Conservation (phyloP, 1,140 invertebrate genomes). For the Kradibia gibbosae region DNA sequence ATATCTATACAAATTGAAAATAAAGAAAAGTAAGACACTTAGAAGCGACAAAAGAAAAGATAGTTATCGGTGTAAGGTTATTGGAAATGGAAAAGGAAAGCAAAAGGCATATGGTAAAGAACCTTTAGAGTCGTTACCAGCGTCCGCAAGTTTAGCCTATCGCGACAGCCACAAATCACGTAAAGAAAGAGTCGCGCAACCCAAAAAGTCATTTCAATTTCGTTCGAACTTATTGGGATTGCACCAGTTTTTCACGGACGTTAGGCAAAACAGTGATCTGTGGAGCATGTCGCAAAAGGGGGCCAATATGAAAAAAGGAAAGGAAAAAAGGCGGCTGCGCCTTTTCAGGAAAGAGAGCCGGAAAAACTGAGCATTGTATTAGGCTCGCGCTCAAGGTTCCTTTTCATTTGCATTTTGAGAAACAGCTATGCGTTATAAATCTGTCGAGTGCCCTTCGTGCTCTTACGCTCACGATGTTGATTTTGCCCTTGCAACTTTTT, state of each 20-base stretch:
- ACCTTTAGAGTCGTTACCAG: not conserved
- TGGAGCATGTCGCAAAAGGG: not conserved
- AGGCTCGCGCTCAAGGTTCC: not conserved
- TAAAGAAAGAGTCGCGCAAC: not conserved
- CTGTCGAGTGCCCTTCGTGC: slow-evolving; percentile 6
- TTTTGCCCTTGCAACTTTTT: slow-evolving; percentile 39
- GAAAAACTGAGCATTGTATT: slow-evolving; percentile 5
- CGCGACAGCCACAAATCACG: slow-evolving; percentile 56
- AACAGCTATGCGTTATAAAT: slow-evolving; percentile 17
- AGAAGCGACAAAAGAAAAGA: not conserved
- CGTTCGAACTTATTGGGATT: slow-evolving; percentile 47
- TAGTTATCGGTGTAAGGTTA: not conserved
- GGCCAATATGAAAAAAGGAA: not conserved
- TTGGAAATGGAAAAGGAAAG: not conserved
- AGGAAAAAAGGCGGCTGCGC: not conserved
- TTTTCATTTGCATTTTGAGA: slow-evolving; percentile 25
- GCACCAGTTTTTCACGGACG: slow-evolving; percentile 64
- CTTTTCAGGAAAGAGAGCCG: not conserved
- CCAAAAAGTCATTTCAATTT: slow-evolving; percentile 50
- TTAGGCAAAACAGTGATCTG: slow-evolving; percentile 56
- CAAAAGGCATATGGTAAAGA: slow-evolving; percentile 2
- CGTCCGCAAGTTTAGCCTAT: not conserved
- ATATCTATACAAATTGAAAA: not conserved
- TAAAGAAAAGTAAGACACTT: not conserved
- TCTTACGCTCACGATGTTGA: not conserved